These are phyloP conservation scores for Beroe forskalii DNA, from an alignment of 37 sponge, comb jelly and placozoan species.

Conservation along the genomic window DNA sequence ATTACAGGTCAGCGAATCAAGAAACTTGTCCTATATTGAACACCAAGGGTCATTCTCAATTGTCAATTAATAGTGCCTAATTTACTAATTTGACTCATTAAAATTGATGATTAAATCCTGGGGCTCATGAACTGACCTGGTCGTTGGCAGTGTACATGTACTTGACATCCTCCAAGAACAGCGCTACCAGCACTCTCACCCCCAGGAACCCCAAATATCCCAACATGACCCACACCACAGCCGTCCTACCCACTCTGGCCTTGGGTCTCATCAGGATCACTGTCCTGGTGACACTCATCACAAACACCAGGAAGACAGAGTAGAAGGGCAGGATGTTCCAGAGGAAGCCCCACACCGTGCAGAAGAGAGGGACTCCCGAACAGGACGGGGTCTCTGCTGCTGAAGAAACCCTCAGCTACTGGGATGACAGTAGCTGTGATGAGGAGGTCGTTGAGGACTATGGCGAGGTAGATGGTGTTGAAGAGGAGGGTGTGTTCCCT, in stretches of 20 bases:
- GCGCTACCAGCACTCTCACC: neutral
- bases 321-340: conserved; percentile 64
- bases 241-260: neutral
- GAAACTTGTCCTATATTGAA: no score
- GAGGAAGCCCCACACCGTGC: conserved; percentile 30
- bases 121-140: neutral
- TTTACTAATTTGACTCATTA: no score
- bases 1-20: no score
- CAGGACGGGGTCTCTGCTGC: neutral
- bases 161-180: neutral
- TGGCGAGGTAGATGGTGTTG: conserved; percentile 53
- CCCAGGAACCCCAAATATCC: neutral
- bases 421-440: conserved; percentile 2
- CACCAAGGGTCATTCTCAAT: no score
- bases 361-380: neutral
- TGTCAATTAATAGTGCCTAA: no score
- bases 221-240: neutral
- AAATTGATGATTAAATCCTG: no score
- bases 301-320: conserved; percentile 60
- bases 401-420: conserved; percentile 54
- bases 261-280: conserved; percentile 13
- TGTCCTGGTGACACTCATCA: conserved; percentile 16
- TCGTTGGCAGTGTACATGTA: conserved; percentile 35
- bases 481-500: conserved; percentile 50
- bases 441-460: neutral